Evolutionary conservation across 2,888 invertebrate genomes (phyloP).

Genomic region (Noctuana brunneofusca): DNA sequence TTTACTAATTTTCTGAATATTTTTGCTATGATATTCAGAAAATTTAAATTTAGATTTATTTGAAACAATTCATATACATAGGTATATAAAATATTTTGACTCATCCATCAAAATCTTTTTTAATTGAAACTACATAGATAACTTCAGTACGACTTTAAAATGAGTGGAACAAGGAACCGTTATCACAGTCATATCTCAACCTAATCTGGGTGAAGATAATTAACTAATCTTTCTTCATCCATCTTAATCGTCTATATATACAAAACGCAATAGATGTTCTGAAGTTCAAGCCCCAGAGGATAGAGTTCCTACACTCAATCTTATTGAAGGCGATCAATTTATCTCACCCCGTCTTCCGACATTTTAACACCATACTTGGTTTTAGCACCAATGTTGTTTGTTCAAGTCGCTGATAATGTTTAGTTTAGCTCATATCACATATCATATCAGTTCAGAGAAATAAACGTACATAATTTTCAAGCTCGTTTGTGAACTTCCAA

Average conservation of each 20-base stretch:
- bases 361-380: constrained; percentile 60
- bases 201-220: constrained; percentile 25
- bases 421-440: constrained; percentile 9
- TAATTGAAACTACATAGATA: neutral
- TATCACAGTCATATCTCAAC: constrained; percentile 10
- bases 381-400: constrained; percentile 47
- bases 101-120: neutral
- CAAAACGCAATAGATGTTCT: constrained; percentile 29
- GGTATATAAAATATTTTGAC: neutral
- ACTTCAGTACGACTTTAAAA: neutral
- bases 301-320: constrained; percentile 62
- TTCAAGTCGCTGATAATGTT: constrained; percentile 18
- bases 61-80: no score
- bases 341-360: constrained; percentile 65
- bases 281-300: constrained; percentile 49
- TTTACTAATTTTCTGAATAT: no score
- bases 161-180: constrained; percentile 2
- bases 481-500: no score
- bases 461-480: no score
- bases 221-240: constrained; percentile 33
- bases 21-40: no score
- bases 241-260: constrained; percentile 31
- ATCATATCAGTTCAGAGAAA: neutral
- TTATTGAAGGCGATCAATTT: constrained; percentile 53
- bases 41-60: no score